Conservation (phyloP, 1,140 invertebrate genomes). For the Lepidostoma basale region DNA sequence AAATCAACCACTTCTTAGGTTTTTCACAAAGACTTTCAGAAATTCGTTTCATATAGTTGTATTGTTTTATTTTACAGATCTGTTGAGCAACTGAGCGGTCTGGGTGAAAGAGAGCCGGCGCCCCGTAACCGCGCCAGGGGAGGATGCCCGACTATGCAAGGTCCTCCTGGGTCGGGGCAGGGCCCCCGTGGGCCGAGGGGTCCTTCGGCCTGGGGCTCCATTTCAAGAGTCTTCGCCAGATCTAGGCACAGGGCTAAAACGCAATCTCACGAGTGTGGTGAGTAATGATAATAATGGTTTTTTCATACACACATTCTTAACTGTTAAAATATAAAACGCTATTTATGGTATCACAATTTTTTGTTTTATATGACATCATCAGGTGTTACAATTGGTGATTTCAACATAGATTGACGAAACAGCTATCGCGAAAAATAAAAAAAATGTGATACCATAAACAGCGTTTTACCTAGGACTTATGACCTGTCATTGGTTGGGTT, state of each 20-base stretch:
- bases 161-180: slow-evolving; percentile 53
- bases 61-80: slow-evolving; percentile 63
- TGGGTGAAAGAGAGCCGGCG: slow-evolving; percentile 64
- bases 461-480: too few relatives aligned
- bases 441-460: too few relatives aligned
- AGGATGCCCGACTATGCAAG: slow-evolving; percentile 50
- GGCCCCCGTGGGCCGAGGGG: slow-evolving; percentile 63
- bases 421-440: too few relatives aligned
- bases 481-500: too few relatives aligned
- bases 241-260: slow-evolving; percentile 80
- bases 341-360: too few relatives aligned
- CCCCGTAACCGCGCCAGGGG: slow-evolving; percentile 46
- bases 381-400: too few relatives aligned
- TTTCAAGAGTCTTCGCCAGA: slow-evolving; percentile 83
- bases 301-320: too few relatives aligned
- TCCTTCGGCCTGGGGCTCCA: slow-evolving; percentile 77
- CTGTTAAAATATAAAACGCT: too few relatives aligned
- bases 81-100: slow-evolving; percentile 75
- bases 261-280: slow-evolving; percentile 48
- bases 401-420: too few relatives aligned
- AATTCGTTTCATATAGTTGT: background rate
- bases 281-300: background rate
- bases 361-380: too few relatives aligned
- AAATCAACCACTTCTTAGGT: too few relatives aligned
- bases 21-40: too few relatives aligned